A percentile compares a stretch with the other conserved stretches of the same genome.
These are phyloP conservation scores for Hirudinaria manillensis DNA, from an alignment of 2,888 invertebrate genomes.

Conservation along the genomic window DNA sequence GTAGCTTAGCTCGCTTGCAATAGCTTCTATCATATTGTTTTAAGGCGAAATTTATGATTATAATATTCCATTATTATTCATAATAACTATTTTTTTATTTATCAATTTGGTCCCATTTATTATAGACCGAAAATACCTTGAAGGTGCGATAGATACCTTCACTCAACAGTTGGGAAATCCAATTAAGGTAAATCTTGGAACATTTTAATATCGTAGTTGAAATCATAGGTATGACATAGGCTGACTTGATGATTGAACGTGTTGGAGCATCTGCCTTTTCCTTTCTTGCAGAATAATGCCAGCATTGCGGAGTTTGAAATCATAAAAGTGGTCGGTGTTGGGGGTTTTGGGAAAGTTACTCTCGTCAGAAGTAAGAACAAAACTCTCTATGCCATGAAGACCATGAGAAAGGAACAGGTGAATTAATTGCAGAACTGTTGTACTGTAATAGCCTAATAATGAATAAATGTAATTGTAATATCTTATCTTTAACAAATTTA, in stretches of 20 bases:
- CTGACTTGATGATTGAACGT: not conserved
- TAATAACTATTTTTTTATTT: conserved; percentile 8
- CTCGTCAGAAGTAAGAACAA: conserved; percentile 17
- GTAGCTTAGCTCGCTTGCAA: too few species aligned
- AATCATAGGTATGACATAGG: not conserved
- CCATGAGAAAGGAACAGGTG: conserved; percentile 30
- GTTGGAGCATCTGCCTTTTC: too few species aligned
- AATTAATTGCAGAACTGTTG: not conserved
- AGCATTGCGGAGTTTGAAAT: conserved; percentile 23
- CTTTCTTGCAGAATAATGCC: conserved; percentile 29
- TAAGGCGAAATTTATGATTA: too few species aligned
- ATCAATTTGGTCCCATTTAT: conserved; percentile 5
- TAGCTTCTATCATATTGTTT: too few species aligned
- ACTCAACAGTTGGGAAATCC: conserved; percentile 12
- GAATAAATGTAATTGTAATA: not conserved
- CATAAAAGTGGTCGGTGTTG: conserved; percentile 27
- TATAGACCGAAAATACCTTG: conserved; percentile 26
- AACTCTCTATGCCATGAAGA: conserved; percentile 27
- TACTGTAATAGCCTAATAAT: not conserved
- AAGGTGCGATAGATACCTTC: conserved; percentile 17
- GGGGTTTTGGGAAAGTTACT: conserved; percentile 28
- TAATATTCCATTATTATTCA: not conserved
- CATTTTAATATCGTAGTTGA: not conserved
- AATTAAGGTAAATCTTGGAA: conserved; percentile 17
- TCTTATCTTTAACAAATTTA: not conserved